phyloP scores from a whole-genome alignment of 2,113 vertebrate species.

The Tetrao urogallus region DNA sequence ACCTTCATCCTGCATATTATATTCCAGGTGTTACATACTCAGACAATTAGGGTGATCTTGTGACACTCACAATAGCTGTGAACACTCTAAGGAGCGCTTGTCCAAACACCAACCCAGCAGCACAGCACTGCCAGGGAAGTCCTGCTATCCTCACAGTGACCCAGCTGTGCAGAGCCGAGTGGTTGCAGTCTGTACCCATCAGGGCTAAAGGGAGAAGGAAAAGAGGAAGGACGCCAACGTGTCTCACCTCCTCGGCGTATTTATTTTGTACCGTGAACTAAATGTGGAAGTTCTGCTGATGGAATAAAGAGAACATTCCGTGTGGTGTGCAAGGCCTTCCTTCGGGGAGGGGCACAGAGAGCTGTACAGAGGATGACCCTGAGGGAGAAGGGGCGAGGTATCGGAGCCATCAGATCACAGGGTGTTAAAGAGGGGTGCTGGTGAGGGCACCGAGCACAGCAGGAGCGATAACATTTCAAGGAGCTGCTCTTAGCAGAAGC shows the following conservation, averaged over 20 bases:
- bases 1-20: background rate
- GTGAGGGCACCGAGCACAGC: background rate
- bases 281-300: constrained; percentile 9
- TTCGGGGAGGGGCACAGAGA: background rate
- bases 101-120: background rate
- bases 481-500: background rate
- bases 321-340: background rate
- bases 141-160: background rate
- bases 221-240: background rate
- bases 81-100: background rate
- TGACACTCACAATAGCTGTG: background rate
- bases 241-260: background rate
- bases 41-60: background rate
- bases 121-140: background rate
- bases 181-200: background rate
- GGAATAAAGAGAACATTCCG: constrained; percentile 31
- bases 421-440: accelerated
- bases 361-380: background rate
- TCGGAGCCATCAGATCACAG: background rate
- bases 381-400: background rate
- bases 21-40: background rate
- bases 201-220: background rate
- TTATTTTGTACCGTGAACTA: constrained; percentile 9
- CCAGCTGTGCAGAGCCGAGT: background rate
- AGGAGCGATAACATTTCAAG: background rate